Percentiles rank a stretch among this genome's conserved stretches.
Conservation (phyloP, 2,113 vertebrate species). For the Heteronetta atricapilla region DNA sequence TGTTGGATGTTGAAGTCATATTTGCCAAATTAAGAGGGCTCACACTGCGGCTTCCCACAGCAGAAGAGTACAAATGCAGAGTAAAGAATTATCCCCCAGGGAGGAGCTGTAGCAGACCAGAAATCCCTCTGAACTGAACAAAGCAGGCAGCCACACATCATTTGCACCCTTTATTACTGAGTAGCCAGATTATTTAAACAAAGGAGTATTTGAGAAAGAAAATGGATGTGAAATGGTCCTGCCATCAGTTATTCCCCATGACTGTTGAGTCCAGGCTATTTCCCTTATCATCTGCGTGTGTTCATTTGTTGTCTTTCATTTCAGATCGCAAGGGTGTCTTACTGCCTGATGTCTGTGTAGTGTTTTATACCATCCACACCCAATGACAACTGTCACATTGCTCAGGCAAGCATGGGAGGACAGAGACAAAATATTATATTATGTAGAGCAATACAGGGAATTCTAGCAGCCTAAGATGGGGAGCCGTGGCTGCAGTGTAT, state of each 20-base stretch:
- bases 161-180: neutral
- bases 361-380: neutral
- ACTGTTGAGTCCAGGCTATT: neutral
- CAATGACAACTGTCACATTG: neutral
- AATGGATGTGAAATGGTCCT: neutral
- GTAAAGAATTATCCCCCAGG: neutral
- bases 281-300: accelerated
- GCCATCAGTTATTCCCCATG: neutral
- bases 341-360: neutral
- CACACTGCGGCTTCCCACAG: neutral
- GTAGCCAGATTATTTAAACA: neutral
- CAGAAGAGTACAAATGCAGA: neutral
- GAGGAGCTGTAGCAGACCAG: neutral
- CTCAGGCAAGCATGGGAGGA: neutral
- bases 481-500: neutral
- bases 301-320: neutral
- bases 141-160: neutral
- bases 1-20: neutral
- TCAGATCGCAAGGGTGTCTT: neutral
- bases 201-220: neutral
- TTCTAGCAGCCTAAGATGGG: neutral
- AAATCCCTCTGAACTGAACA: neutral
- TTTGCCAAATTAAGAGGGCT: neutral
- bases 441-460: neutral
- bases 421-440: neutral